These are phyloP conservation scores for Drosophila guanche DNA, from an alignment of 1,140 invertebrate species.

Conservation along the genomic window DNA sequence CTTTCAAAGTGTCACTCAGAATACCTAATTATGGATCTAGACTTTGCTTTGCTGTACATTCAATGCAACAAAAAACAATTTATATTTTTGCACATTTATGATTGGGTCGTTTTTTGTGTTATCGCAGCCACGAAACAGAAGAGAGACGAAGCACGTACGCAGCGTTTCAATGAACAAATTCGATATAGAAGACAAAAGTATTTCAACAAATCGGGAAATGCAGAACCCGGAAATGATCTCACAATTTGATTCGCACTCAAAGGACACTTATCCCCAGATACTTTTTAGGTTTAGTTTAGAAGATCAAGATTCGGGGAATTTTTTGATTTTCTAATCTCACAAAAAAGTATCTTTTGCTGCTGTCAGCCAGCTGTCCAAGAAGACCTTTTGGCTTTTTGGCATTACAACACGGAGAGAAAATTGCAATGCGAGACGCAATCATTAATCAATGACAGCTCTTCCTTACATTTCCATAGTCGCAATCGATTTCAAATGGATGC, in stretches of 20 bases:
- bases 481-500: conserved; percentile 12
- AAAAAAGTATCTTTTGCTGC: conserved; percentile 1
- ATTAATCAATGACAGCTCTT: conserved; percentile 36
- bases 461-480: not conserved
- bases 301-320: no score
- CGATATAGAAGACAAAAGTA: not conserved
- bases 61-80: not conserved
- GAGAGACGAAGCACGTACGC: conserved; percentile 46
- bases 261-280: no score
- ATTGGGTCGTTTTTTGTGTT: conserved; percentile 17
- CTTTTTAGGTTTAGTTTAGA: no score
- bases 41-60: no score
- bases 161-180: conserved; percentile 19
- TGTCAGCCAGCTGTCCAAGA: conserved; percentile 15
- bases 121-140: conserved; percentile 20
- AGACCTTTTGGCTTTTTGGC: not conserved
- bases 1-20: no score
- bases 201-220: not conserved
- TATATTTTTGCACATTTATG: conserved; percentile 1
- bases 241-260: not conserved
- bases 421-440: conserved; percentile 13
- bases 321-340: conserved; percentile 4
- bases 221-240: not conserved
- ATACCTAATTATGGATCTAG: not conserved
- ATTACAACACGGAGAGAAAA: not conserved